Evolutionary conservation across 1,140 invertebrate genomes (phyloP).

Genomic region (Halictus rubicundus): DNA sequence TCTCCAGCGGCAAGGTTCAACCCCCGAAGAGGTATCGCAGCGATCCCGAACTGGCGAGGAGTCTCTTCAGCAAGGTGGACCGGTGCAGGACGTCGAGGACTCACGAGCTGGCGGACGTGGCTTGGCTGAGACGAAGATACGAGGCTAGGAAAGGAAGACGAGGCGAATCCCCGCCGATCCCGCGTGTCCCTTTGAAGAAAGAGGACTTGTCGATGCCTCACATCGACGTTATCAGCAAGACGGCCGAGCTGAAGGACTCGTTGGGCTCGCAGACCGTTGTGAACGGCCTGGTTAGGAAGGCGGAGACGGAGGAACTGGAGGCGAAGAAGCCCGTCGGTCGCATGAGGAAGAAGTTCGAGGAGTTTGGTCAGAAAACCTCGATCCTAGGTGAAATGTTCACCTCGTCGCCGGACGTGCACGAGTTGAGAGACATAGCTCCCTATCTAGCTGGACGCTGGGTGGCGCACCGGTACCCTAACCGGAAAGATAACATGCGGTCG

Average conservation of each 20-base stretch:
- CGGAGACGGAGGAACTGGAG: constrained; percentile 74
- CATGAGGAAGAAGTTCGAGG: constrained; percentile 86
- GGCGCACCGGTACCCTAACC: constrained; percentile 86
- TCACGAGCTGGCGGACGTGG: constrained; percentile 84
- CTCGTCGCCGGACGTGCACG: constrained; percentile 89
- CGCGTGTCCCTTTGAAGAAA: constrained; percentile 83
- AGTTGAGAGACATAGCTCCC: constrained; percentile 88
- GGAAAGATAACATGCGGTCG: constrained; percentile 84
- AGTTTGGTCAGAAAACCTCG: constrained; percentile 79
- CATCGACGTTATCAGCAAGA: constrained; percentile 93
- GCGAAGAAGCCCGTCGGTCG: constrained; percentile 83
- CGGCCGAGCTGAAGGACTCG: constrained; percentile 85
- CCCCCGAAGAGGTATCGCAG: constrained; percentile 85
- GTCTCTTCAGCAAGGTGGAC: constrained; percentile 79
- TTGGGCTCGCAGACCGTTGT: constrained; percentile 66
- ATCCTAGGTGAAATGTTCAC: constrained; percentile 90
- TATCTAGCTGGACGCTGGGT: constrained; percentile 89
- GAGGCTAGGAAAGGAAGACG: constrained; percentile 81
- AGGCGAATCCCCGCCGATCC: constrained; percentile 83
- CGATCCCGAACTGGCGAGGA: constrained; percentile 87
- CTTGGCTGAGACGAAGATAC: constrained; percentile 83
- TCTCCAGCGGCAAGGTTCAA: constrained; percentile 71
- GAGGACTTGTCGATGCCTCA: constrained; percentile 91
- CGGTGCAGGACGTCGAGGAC: constrained; percentile 77
- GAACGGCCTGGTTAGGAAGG: constrained; percentile 66